Evolutionary conservation across 2,797 vertebrate genomes (phyloP).

Genomic region (Streptopelia turtur): DNA sequence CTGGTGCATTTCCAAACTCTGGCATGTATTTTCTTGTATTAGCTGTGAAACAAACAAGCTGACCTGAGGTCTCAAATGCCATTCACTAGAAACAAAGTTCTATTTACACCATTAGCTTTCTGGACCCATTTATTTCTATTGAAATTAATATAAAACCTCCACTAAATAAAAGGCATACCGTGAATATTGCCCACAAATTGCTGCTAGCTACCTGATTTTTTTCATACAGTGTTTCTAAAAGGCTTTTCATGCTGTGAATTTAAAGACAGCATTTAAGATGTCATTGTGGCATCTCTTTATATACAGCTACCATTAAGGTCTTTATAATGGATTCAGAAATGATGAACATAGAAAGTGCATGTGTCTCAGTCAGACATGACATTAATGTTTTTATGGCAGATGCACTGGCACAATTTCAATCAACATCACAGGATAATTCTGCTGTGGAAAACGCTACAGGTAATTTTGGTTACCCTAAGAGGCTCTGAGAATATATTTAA

Average conservation of each 20-base stretch:
- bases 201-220: background rate
- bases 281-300: conserved; percentile 59
- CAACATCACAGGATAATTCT: conserved; percentile 35
- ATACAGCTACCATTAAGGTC: conserved; percentile 48
- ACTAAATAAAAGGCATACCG: background rate
- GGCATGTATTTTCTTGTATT: background rate
- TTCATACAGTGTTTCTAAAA: conserved; percentile 22
- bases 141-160: background rate
- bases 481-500: conserved; percentile 11
- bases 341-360: conserved; percentile 16
- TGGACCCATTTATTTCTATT: background rate
- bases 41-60: background rate
- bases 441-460: conserved; percentile 27
- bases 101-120: background rate
- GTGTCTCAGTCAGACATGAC: conserved; percentile 42
- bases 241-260: conserved; percentile 59
- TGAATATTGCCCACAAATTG: conserved; percentile 1
- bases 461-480: conserved; percentile 37
- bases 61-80: background rate
- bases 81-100: background rate
- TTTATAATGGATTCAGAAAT: conserved; percentile 56
- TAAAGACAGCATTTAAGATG: conserved; percentile 65
- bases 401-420: conserved; percentile 53
- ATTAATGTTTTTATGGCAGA: conserved; percentile 53
- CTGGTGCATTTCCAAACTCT: background rate